Percentiles rank a stretch among this genome's conserved stretches.
phyloP scores from a whole-genome alignment of 2,797 vertebrate species.

The Leptatherina wallacei region DNA sequence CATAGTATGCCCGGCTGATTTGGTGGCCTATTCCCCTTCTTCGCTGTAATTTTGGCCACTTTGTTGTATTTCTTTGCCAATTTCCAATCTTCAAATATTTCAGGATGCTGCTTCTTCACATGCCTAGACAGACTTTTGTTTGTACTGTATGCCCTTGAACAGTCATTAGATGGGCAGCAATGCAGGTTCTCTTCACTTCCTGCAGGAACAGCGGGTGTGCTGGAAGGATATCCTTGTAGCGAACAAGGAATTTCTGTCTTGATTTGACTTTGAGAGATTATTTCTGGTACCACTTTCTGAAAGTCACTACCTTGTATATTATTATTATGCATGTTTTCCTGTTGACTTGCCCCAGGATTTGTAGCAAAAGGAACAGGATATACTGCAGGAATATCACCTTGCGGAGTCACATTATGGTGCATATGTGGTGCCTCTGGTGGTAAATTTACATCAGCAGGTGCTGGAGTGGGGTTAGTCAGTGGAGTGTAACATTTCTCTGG shows the following conservation, averaged over 20 bases:
- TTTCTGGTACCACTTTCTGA: conserved; percentile 63
- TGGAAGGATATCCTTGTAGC: conserved; percentile 70
- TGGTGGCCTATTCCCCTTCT: conserved; percentile 76
- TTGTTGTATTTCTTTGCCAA: conserved; percentile 93
- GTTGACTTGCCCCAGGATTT: conserved; percentile 49
- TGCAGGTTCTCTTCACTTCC: conserved; percentile 85
- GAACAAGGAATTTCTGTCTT: conserved; percentile 74
- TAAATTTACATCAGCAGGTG: conserved; percentile 38
- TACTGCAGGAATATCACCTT: conserved; percentile 38
- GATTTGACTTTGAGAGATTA: conserved; percentile 72
- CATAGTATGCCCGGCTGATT: conserved; percentile 70
- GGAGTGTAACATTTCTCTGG: conserved; percentile 77
- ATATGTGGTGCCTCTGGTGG: conserved; percentile 35
- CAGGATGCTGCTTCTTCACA: conserved; percentile 96
- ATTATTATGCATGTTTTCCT: conserved; percentile 41
- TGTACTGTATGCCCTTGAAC: conserved; percentile 94
- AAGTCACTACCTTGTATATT: conserved; percentile 43
- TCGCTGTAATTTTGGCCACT: conserved; percentile 85
- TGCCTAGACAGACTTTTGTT: conserved; percentile 98
- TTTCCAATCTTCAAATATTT: conserved; percentile 96
- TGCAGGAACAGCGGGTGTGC: conserved; percentile 56
- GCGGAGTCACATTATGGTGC: conserved; percentile 30
- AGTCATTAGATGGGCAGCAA: conserved; percentile 92
- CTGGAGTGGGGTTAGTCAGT: conserved; percentile 62
- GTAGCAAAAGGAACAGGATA: conserved; percentile 43